Conservation (phyloP, 2,797 vertebrate genomes). For the Neoniphon sammara region DNA sequence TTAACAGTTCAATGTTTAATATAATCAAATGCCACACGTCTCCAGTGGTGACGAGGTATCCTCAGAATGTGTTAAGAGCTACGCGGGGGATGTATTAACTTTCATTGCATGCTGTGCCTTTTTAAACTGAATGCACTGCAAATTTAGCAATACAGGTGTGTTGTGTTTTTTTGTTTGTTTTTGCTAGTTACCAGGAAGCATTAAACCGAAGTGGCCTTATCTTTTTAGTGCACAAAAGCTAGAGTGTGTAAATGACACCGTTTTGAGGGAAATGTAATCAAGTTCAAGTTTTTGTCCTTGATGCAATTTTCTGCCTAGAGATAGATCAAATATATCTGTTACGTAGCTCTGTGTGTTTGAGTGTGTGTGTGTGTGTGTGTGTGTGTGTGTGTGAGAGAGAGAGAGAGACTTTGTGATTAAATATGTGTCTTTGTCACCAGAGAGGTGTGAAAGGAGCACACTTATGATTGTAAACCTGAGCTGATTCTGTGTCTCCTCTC, state of each 20-base stretch:
- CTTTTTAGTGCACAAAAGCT: conserved; percentile 54
- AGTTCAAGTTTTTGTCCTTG: conserved; percentile 14
- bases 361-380: conserved; percentile 2
- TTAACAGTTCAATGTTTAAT: background rate
- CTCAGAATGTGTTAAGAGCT: conserved; percentile 2
- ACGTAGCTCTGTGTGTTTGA: conserved; percentile 1
- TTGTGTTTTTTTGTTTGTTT: conserved; percentile 9
- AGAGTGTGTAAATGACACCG: conserved; percentile 41
- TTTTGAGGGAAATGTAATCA: conserved; percentile 48
- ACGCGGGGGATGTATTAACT: conserved; percentile 18
- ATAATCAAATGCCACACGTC: background rate
- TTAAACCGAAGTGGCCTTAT: conserved; percentile 72
- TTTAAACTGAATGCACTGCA: conserved; percentile 47
- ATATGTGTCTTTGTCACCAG: conserved; percentile 24
- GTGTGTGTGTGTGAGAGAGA: background rate
- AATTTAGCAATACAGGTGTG: conserved; percentile 45
- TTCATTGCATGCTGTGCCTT: conserved; percentile 44
- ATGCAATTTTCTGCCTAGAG: conserved; percentile 46
- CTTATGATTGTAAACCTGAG: background rate
- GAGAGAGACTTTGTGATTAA: conserved; percentile 3
- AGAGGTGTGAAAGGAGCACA: conserved; percentile 26
- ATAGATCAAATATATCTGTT: conserved; percentile 17
- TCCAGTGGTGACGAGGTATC: background rate
- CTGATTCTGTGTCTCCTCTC: background rate
- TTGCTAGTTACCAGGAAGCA: conserved; percentile 32